Base-by-base conservation (phyloP, 1,140 invertebrate species). In the Dendroctonus ponderosae region DNA sequence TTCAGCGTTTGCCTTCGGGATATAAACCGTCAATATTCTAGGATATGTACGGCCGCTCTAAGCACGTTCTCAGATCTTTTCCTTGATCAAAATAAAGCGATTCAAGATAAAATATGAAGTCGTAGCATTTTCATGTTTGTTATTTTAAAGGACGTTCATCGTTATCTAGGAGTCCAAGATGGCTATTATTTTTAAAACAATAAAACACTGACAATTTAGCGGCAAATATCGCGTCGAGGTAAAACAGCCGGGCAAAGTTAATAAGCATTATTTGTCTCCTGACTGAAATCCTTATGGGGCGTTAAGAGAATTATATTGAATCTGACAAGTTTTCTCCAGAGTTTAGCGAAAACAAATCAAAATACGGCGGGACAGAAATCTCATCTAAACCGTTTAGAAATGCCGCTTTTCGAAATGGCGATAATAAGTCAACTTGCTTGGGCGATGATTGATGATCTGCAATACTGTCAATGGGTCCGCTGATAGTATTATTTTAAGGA, bases 381-480 rank as follows among this genome's bases (percentile, higher is more conserved):
- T n/a, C 40, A 42, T 42, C 39, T 15, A 42, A 42, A 57, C 39
- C 54, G 12, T 57, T 57, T 57, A 57, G 54, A 14, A 57, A 57
- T n/a, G 54, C 39, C 54, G 54, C 40, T 43, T 57, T 37, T 12
- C n/a, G 40, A 43, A 42, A 57, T 42, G 54, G 12, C 40, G 38
- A 57, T 57, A 40, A 57, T 57, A 57, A 57, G 54, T 57, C 54
- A 57, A 57, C n/a, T 57, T 39, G 43, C 54, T 57, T n/a, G 54
- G 11, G 12, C 54, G 15, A 57, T 57, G 54, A 57, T 57, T 57
- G 54, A 57, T 57, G 54, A 57, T 43, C 14, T 38, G 7, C 39
- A 42, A 41, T 42, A 8, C 9, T 43, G 39, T 42, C 8, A 42
- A 57, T 43, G 43, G n/a, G 40, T 12, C 26, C 43, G 54, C 43